Evolutionary conservation across 2,113 vertebrate genomes (phyloP).

Genomic region (Pteronura brasiliensis): DNA sequence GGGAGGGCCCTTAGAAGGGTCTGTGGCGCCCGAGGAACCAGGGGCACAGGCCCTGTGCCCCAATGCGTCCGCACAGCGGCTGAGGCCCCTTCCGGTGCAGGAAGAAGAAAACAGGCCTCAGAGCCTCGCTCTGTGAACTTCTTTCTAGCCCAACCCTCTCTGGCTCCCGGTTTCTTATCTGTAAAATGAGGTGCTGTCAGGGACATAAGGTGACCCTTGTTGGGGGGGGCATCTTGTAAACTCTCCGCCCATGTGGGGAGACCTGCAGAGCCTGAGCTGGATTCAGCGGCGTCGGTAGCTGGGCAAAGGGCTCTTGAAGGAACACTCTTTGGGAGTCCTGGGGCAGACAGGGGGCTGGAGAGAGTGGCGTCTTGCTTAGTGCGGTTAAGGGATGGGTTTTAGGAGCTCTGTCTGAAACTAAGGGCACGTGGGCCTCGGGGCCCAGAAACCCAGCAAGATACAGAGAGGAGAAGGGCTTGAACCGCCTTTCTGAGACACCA

Average conservation of each 20-base stretch:
- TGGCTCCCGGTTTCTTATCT: not conserved
- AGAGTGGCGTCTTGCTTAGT: not conserved
- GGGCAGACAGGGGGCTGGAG: not conserved
- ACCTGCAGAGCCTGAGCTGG: too few relatives aligned
- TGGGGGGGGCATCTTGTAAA: accelerated
- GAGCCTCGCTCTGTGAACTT: not conserved
- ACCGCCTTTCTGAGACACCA: not conserved
- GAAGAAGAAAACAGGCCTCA: not conserved
- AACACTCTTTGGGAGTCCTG: not conserved
- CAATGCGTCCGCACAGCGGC: accelerated
- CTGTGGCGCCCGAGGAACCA: accelerated
- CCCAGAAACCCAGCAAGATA: not conserved
- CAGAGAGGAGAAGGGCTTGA: accelerated
- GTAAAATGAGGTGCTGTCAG: not conserved
- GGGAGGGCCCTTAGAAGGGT: too few relatives aligned
- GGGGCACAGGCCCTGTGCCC: accelerated
- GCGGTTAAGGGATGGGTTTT: not conserved
- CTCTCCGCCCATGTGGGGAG: accelerated
- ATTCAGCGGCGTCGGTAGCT: not conserved
- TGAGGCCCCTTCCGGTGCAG: not conserved
- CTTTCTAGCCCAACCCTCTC: not conserved
- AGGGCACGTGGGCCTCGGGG: accelerated
- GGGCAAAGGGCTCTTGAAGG: not conserved
- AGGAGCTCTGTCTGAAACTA: not conserved
- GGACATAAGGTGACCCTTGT: accelerated